Evolutionary conservation across 23 tunicate genomes (phyloP).

Genomic region (Halocynthia aurantium): DNA sequence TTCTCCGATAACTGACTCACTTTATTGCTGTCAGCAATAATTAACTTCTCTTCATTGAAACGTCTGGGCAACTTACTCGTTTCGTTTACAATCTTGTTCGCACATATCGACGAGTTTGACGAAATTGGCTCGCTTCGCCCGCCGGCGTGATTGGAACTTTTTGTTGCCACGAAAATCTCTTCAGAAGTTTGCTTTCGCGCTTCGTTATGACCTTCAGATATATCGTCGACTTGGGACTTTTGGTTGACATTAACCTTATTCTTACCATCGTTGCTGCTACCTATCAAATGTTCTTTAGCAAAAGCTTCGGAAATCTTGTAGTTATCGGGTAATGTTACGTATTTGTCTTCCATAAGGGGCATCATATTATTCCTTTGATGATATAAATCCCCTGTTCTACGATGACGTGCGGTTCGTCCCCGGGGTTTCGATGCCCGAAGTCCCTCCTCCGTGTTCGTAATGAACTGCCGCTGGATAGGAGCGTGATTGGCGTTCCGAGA

Average conservation of each 20-base stretch:
- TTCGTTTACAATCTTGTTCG: background rate
- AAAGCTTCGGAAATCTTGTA: slow-evolving; percentile 10
- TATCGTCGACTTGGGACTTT: background rate
- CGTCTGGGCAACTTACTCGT: too few relatives aligned
- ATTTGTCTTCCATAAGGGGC: slow-evolving; percentile 8
- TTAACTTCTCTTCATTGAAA: too few relatives aligned
- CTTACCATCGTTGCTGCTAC: background rate
- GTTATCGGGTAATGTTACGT: slow-evolving; percentile 14
- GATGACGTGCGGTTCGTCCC: background rate
- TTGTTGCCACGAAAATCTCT: too few relatives aligned
- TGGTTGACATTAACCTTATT: background rate
- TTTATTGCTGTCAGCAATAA: too few relatives aligned
- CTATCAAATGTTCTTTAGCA: background rate
- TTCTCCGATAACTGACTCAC: too few relatives aligned
- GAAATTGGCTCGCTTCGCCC: background rate
- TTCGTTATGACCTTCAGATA: too few relatives aligned
- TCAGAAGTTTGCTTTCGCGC: too few relatives aligned
- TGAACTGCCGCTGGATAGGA: background rate
- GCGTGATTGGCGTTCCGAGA: background rate
- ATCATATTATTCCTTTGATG: background rate
- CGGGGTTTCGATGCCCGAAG: background rate
- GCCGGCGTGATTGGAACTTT: background rate
- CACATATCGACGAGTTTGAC: background rate
- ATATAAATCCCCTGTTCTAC: background rate
- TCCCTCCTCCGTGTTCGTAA: background rate